Evolutionary conservation across 2,797 vertebrate species (phyloP).

Genomic region (Catamblyrhynchus diadema): DNA sequence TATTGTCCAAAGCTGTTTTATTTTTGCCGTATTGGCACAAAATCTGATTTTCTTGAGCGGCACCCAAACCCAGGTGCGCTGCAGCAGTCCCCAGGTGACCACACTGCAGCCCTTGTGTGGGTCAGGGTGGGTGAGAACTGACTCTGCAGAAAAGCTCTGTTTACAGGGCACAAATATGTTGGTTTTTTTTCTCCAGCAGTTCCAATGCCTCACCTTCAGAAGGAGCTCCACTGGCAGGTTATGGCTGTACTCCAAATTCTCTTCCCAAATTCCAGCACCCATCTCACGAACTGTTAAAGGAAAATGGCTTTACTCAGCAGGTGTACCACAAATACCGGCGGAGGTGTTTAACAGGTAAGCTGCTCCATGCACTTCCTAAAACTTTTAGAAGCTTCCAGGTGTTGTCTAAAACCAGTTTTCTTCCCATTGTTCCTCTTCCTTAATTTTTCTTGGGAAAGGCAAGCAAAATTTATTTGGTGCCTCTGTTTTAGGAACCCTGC

Average conservation of each 20-base stretch:
- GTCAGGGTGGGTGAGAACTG: neutral
- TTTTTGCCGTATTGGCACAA: neutral
- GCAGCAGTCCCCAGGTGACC: neutral
- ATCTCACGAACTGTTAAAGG: conserved; percentile 89
- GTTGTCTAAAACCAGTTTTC: neutral
- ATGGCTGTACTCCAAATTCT: conserved; percentile 86
- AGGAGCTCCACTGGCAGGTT: conserved; percentile 76
- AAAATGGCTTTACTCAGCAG: conserved; percentile 95
- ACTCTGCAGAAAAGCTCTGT: neutral
- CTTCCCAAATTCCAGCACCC: conserved; percentile 94
- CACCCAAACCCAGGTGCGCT: neutral
- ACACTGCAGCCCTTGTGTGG: fast-evolving
- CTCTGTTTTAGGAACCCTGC: neutral
- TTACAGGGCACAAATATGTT: neutral
- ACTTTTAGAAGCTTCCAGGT: neutral
- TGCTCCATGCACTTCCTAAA: neutral
- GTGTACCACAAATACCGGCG: conserved; percentile 92
- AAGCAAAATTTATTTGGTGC: neutral
- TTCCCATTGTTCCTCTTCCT: neutral
- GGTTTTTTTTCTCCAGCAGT: conserved; percentile 75
- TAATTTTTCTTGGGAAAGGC: neutral
- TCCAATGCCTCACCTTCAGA: conserved; percentile 88
- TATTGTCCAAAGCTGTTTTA: neutral
- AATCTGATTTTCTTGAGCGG: neutral
- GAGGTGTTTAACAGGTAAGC: conserved; percentile 86